Base-by-base conservation (phyloP, 2,888 invertebrate genomes). In the Drosophila formosana region DNA sequence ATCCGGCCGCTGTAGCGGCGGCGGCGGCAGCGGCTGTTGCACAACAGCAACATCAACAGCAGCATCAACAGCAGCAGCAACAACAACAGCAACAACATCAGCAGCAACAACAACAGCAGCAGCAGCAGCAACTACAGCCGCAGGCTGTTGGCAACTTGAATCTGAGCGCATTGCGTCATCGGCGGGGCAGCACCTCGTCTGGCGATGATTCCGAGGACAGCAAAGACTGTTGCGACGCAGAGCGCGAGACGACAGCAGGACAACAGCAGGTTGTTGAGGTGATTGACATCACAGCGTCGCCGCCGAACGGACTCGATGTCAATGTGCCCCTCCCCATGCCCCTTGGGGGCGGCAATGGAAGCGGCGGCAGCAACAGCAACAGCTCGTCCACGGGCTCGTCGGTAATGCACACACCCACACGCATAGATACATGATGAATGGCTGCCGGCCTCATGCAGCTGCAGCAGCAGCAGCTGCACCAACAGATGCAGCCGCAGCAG, bases 161-260 rank as follows among this genome's bases (percentile, higher is more conserved):
- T 62, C 55, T 79, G 67, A 32, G 58, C 51, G 73, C 83, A 46
- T 73, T 80, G 56, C 90, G 91, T 28, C 90, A 90, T 72, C 80
- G 92, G 58, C 89, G 92, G 25, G 92, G 92, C 66, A 92, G 93
- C 76, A 92, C 91, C 37, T 92, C 93, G 7, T 93, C 92, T 11
- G 91, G 90, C 11, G 92, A 92, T 58, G 91, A 92, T 72, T 92
- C 92, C 5, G 92, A 92, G 77, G 93, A 92, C 63, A 92, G 92
- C 82, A 92, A 92, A 88, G 92, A 92, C 77, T 91, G 92, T 69
- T 93, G 92, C 76, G 87, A 87, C 53, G 85, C 65, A 4, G 93
- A 92, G 76, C 90, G 77, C 70, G 87, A 65, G 69, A 41, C 82
- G 64, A 11, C 41, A 28, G 26, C 57, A 39, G 23, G 18, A 2